These are phyloP conservation scores for Atrina japonica DNA, from an alignment of 2,888 invertebrate genomes.

Conservation along the genomic window DNA sequence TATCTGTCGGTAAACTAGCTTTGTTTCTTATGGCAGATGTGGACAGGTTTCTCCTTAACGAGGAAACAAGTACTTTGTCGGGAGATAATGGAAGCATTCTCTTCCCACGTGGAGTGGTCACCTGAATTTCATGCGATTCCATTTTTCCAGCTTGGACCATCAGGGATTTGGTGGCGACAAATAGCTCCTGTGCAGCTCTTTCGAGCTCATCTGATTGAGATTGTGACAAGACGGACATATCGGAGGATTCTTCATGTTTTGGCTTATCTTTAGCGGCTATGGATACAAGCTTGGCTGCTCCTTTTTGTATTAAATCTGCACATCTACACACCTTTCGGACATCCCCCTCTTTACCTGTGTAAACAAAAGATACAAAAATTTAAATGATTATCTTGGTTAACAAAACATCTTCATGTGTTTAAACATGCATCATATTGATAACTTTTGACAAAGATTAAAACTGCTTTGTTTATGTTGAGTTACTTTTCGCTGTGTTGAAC, in stretches of 20 bases:
- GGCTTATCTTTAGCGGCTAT: constrained; percentile 42
- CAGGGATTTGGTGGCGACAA: constrained; percentile 49
- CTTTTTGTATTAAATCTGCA: constrained; percentile 67
- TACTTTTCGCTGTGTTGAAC: too few species aligned
- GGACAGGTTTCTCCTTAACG: constrained; percentile 19
- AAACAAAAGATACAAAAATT: too few species aligned
- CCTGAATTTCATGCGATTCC: constrained; percentile 38
- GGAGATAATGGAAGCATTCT: constrained; percentile 43
- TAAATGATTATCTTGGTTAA: too few species aligned
- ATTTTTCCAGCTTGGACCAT: constrained; percentile 56
- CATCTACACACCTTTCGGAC: constrained; percentile 60
- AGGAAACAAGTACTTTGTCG: constrained; percentile 32
- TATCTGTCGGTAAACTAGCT: too few species aligned
- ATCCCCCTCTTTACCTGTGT: constrained; percentile 59
- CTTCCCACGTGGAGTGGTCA: constrained; percentile 34
- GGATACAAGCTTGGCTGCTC: constrained; percentile 52
- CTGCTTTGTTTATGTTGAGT: too few species aligned
- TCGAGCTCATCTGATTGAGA: constrained; percentile 65
- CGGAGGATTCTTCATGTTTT: constrained; percentile 41
- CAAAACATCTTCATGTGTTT: too few species aligned
- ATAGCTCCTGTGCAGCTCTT: constrained; percentile 57
- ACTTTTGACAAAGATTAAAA: too few species aligned
- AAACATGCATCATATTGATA: too few species aligned
- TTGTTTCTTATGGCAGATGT: not conserved
- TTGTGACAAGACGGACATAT: constrained; percentile 62